Conservation (phyloP, 2,888 invertebrate genomes). For the Polylopha cassiicola region DNA sequence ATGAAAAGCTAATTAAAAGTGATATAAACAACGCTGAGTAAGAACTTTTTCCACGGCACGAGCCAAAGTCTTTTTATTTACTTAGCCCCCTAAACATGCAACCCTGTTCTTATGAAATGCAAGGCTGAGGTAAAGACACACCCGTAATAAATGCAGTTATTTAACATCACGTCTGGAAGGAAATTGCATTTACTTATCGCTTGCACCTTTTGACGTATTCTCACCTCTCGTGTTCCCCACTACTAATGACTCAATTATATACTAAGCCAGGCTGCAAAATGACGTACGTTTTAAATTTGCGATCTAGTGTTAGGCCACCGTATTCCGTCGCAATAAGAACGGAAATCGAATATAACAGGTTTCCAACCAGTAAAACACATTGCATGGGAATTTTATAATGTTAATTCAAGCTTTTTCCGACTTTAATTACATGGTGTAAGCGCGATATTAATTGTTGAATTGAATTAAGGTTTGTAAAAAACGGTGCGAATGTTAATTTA, state of each 20-base stretch:
- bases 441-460: conserved; percentile 47
- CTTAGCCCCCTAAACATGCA: conserved; percentile 24
- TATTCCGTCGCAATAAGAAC: conserved; percentile 7
- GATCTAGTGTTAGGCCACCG: background rate
- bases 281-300: conserved; percentile 15
- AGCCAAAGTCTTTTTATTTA: conserved; percentile 4
- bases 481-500: conserved; percentile 24
- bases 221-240: conserved; percentile 53
- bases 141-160: conserved; percentile 44
- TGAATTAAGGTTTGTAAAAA: conserved; percentile 42
- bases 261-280: conserved; percentile 27
- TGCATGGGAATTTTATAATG: conserved; percentile 45
- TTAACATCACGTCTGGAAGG: conserved; percentile 44
- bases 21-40: background rate
- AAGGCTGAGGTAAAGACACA: conserved; percentile 29
- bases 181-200: conserved; percentile 63
- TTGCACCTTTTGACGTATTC: conserved; percentile 58
- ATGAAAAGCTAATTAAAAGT: too few species aligned
- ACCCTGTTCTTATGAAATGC: conserved; percentile 32
- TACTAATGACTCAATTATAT: conserved; percentile 66
- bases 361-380: conserved; percentile 31
- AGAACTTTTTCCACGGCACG: conserved; percentile 5
- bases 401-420: conserved; percentile 46
- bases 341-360: conserved; percentile 20
- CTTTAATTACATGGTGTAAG: conserved; percentile 55